Percentiles rank a stretch among this genome's conserved stretches.
These are phyloP conservation scores for Azorinus chamasolen DNA, from an alignment of 2,888 invertebrate genomes.

Conservation along the genomic window DNA sequence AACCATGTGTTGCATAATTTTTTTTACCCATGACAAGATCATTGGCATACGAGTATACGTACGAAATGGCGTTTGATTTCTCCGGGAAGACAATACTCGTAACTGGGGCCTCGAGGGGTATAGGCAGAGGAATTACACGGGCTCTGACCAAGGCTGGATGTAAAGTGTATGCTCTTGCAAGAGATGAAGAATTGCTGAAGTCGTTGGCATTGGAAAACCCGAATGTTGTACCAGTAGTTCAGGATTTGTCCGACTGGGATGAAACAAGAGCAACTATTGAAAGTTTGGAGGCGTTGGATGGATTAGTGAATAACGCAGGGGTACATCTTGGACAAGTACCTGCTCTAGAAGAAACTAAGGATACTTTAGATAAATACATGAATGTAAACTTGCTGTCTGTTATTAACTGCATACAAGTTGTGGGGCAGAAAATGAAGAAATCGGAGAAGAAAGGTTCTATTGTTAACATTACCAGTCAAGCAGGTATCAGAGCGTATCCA, in stretches of 20 bases:
- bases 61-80: conserved; percentile 5
- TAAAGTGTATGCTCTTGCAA: conserved; percentile 92
- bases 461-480: too few relatives aligned
- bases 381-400: too few relatives aligned
- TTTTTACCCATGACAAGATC: too few relatives aligned
- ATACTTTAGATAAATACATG: too few relatives aligned
- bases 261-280: conserved; percentile 89
- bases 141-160: conserved; percentile 91
- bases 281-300: conserved; percentile 91
- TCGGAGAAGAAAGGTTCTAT: too few relatives aligned
- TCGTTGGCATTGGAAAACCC: conserved; percentile 87
- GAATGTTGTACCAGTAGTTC: conserved; percentile 87
- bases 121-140: conserved; percentile 91
- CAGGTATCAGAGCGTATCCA: too few relatives aligned
- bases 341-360: too few relatives aligned
- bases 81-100: conserved; percentile 86
- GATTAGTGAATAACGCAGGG: conserved; percentile 96
- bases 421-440: too few relatives aligned
- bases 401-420: too few relatives aligned
- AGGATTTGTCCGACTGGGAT: conserved; percentile 93
- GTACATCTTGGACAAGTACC: too few relatives aligned
- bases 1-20: too few relatives aligned
- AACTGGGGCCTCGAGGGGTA: conserved; percentile 95
- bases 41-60: too few relatives aligned
- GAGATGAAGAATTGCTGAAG: conserved; percentile 90